Conservation (phyloP, 2,888 invertebrate genomes). For the Chirona hameri region DNA sequence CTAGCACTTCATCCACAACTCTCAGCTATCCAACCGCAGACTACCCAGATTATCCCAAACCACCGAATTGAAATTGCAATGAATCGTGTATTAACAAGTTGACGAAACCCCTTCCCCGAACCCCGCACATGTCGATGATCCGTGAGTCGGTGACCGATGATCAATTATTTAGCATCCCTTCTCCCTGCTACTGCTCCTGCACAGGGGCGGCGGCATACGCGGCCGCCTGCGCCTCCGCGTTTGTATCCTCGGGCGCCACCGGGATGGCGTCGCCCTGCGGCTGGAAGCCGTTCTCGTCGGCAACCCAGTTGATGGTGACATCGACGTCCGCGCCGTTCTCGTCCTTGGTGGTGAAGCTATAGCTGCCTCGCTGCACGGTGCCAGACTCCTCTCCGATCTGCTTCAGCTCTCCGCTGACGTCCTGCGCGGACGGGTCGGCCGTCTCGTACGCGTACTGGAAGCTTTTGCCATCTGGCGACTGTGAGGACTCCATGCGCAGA, state of each 20-base stretch:
- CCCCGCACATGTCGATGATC: not conserved
- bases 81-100: too few relatives aligned
- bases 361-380: constrained; percentile 2
- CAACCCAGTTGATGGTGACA: constrained; percentile 1
- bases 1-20: too few relatives aligned
- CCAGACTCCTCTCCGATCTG: constrained; percentile 13
- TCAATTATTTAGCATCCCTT: too few relatives aligned
- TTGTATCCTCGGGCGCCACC: not conserved
- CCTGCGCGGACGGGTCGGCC: constrained; percentile 4
- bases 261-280: not conserved
- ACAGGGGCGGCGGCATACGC: not conserved
- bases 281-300: constrained; percentile 29
- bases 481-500: constrained; percentile 28
- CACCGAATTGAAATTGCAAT: too few relatives aligned
- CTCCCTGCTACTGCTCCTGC: too few relatives aligned
- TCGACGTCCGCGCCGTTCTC: not conserved
- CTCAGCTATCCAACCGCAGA: too few relatives aligned
- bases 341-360: not conserved
- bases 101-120: not conserved
- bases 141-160: not conserved
- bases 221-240: not conserved
- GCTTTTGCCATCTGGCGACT: constrained; percentile 35
- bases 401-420: constrained; percentile 8
- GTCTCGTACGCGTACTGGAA: constrained; percentile 37
- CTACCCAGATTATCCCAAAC: too few relatives aligned